Percentiles rank a stretch among this genome's conserved stretches.
Evolutionary conservation across 1,140 invertebrate species (phyloP).

Genomic region (Heliconius melpomene): DNA sequence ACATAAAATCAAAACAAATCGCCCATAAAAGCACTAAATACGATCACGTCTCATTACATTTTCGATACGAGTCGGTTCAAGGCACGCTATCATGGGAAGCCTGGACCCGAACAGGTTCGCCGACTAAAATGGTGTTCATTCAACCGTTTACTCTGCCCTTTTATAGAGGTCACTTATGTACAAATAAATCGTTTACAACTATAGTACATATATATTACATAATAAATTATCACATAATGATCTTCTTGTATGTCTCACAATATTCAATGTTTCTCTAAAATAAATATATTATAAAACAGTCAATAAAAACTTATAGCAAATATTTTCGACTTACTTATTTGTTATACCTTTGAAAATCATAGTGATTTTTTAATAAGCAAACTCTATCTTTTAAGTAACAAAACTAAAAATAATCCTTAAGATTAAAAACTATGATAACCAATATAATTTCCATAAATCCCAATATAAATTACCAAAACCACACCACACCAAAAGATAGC

Average conservation of each 20-base stretch:
- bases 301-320: no score
- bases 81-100: background rate
- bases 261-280: no score
- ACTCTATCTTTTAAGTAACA: background rate
- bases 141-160: constrained; percentile 11
- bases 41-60: background rate
- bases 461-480: background rate
- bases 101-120: background rate
- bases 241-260: no score
- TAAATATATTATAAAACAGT: no score
- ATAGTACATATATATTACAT: background rate
- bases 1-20: background rate
- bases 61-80: background rate
- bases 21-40: background rate
- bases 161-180: constrained; percentile 9
- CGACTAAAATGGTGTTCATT: constrained; percentile 12
- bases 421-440: background rate
- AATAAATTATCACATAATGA: no score
- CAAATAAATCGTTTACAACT: background rate
- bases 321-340: no score
- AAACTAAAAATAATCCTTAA: background rate
- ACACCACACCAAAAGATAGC: background rate
- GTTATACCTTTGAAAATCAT: no score
- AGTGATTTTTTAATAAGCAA: no score
- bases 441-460: background rate